Evolutionary conservation across 2,888 invertebrate species (phyloP).

Genomic region (Andrena bicolor): DNA sequence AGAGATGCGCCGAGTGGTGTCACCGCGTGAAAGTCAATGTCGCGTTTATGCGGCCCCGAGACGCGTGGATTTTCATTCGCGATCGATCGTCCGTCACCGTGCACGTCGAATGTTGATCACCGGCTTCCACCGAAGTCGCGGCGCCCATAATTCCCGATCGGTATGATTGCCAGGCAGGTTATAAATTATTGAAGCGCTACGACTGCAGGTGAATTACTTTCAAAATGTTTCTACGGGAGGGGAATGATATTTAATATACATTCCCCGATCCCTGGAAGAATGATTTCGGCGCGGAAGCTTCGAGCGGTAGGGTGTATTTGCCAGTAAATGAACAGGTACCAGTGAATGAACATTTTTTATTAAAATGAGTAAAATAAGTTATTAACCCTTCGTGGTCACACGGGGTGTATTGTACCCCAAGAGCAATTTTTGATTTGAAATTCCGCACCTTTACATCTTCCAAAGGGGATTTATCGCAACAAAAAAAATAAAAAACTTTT

Average conservation of each 20-base stretch:
- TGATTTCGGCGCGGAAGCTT: neutral
- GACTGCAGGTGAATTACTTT: neutral
- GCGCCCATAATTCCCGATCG: neutral
- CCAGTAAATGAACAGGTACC: too few relatives aligned
- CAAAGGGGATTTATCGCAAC: too few relatives aligned
- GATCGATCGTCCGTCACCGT: slow-evolving; percentile 26
- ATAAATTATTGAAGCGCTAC: neutral
- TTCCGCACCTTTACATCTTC: too few relatives aligned
- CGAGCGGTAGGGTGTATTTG: too few relatives aligned
- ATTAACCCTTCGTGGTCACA: too few relatives aligned
- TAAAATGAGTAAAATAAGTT: too few relatives aligned
- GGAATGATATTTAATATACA: too few relatives aligned
- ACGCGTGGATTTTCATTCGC: slow-evolving; percentile 67
- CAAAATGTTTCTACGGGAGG: too few relatives aligned
- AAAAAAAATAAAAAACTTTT: too few relatives aligned
- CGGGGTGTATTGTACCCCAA: too few relatives aligned
- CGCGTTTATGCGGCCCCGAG: slow-evolving; percentile 29
- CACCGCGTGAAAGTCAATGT: slow-evolving; percentile 59
- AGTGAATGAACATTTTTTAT: too few relatives aligned
- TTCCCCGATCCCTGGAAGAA: neutral
- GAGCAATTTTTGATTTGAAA: too few relatives aligned
- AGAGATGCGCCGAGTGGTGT: slow-evolving; percentile 14
- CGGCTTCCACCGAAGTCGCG: slow-evolving; percentile 23
- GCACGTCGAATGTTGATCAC: slow-evolving; percentile 40
- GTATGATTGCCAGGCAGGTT: slow-evolving; percentile 8